These are phyloP conservation scores for Lagocephalus sceleratus DNA, from an alignment of 2,797 vertebrate genomes.

Conservation along the genomic window DNA sequence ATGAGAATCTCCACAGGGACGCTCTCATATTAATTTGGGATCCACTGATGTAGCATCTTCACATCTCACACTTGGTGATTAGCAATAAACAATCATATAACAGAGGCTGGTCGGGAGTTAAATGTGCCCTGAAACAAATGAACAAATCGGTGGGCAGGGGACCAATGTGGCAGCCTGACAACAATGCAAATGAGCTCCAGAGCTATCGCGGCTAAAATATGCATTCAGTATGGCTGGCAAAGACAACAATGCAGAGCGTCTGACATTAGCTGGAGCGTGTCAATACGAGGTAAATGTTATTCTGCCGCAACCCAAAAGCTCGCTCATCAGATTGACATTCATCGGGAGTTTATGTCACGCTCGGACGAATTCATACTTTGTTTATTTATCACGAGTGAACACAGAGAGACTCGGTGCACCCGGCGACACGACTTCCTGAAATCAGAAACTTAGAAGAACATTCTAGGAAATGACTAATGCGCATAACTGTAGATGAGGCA, in stretches of 20 bases:
- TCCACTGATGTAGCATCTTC: neutral
- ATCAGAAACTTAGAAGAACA: slow-evolving; percentile 1
- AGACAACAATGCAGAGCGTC: neutral
- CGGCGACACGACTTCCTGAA: neutral
- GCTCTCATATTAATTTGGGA: neutral
- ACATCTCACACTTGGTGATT: neutral
- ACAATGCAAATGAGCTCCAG: neutral
- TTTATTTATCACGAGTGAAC: neutral
- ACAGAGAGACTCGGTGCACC: neutral
- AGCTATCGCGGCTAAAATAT: neutral
- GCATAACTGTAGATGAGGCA: slow-evolving; percentile 1
- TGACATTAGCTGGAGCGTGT: neutral
- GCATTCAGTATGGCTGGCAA: neutral
- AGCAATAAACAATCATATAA: neutral
- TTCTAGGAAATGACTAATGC: slow-evolving; percentile 2
- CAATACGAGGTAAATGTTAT: neutral
- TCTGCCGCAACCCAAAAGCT: slow-evolving; percentile 4
- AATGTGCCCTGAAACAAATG: neutral
- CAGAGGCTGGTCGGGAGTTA: neutral
- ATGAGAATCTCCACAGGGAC: neutral
- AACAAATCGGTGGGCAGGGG: neutral
- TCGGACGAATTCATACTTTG: no score
- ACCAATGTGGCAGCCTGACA: neutral
- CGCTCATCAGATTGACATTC: slow-evolving; percentile 1
- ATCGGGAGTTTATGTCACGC: neutral